A percentile compares a stretch with the other conserved stretches of the same genome.
Conservation (phyloP, 2,113 vertebrate genomes). For the Salvelinus sp. region DNA sequence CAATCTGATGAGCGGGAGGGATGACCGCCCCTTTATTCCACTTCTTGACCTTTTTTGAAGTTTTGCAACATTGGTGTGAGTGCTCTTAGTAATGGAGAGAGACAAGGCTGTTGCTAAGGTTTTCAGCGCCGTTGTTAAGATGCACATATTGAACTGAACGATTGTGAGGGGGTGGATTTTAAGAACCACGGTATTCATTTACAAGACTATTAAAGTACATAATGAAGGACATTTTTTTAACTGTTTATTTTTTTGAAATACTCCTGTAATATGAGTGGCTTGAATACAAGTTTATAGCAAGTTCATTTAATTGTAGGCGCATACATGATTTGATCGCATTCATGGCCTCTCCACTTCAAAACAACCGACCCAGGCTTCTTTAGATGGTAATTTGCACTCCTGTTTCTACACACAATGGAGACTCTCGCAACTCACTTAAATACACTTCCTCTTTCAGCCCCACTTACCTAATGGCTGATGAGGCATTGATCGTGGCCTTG, state of each 20-base stretch:
- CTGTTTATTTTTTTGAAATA: background rate
- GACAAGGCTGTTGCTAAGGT: background rate
- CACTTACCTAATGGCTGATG: conserved; percentile 73
- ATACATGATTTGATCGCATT: background rate
- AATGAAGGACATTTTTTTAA: background rate
- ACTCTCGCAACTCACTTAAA: conserved; percentile 58
- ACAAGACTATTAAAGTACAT: background rate
- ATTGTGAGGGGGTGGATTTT: too few species aligned
- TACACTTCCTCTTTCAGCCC: conserved; percentile 76
- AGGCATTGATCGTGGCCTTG: conserved; percentile 78
- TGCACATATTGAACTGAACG: too few species aligned
- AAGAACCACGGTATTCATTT: background rate
- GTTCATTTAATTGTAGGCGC: background rate
- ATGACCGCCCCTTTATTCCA: conserved; percentile 26
- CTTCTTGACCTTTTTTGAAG: conserved; percentile 65
- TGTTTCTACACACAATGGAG: conserved; percentile 26
- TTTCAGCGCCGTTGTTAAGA: too few species aligned
- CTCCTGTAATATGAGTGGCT: background rate
- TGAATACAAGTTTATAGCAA: background rate
- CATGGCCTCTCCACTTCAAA: conserved; percentile 17
- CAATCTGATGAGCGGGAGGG: conserved; percentile 42
- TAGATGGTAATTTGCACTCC: conserved; percentile 23
- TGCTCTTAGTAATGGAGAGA: conserved; percentile 21
- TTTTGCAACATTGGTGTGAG: conserved; percentile 43
- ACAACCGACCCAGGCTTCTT: background rate